Base-by-base conservation (phyloP, 2,113 vertebrate genomes). In the Vireo altiloquus region DNA sequence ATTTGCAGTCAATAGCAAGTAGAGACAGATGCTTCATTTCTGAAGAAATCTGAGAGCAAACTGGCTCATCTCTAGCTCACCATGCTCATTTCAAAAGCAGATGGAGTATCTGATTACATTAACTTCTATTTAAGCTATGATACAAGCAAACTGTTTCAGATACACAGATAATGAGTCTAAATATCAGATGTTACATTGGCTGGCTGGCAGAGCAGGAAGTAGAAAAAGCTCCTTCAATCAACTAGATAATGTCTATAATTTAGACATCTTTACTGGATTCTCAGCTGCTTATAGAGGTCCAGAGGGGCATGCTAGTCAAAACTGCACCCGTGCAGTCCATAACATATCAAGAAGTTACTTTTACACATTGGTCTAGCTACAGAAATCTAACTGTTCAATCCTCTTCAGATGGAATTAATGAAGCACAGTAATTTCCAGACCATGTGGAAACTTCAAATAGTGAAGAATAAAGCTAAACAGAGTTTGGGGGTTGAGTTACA, bases 101-200 rank as follows among this genome's bases (percentile, higher is more conserved):
- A 96, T 95, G 95, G 95, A 96, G 89, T 39, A 91, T 92, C 70
- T 95, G 92, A 96, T 95, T 95, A 97, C 83, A 94, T 97, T 96
- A 95, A 91, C 94, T 94, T 92, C 91, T 96, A 92, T 95, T 97
- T 97, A 97, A 92, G 93, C 93, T 95, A 92, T 89, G 94, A 95
- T 91, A 96, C 57, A 91, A 92, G 89, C 89, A 97, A 96, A 97
- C 94, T 96, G 96, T 95, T 91, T 95, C 94, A 96, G 92, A 97
- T 93, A 95, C 91, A 92, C 70, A 95, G 94, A 92, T 95, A 95
- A 97, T 94, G 89, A 95, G 84, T 92, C 94, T 96, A 97, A 97
- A 95, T 95, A 95, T 97, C 93, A 97, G 94, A 92, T 96, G 95
- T 95, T 96, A 92, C 63, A 87, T 3, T 94, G 95, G 91, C 96